Percentiles rank a stretch among this genome's conserved stretches.
Evolutionary conservation across 2,113 vertebrate species (phyloP).

Genomic region (Dendropsophus ebraccatus): DNA sequence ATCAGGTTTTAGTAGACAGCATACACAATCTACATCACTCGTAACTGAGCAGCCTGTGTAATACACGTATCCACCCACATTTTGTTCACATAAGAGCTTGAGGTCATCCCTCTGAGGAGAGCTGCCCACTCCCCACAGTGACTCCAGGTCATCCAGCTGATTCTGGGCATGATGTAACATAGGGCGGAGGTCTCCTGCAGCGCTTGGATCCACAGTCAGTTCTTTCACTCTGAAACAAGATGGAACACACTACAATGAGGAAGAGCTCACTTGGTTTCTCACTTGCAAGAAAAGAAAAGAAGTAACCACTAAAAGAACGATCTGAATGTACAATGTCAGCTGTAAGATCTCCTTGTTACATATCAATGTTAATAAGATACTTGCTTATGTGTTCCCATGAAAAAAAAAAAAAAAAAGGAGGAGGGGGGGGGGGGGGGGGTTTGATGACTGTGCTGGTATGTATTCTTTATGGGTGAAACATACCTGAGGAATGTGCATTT

Average conservation of each 20-base stretch:
- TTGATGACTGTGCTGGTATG: too few relatives aligned
- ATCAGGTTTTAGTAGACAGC: not conserved
- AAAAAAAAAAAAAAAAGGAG: too few relatives aligned
- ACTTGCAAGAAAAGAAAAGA: not conserved
- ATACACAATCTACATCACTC: not conserved
- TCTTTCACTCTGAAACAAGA: conserved; percentile 84
- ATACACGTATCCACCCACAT: conserved; percentile 78
- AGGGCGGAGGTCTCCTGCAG: conserved; percentile 76
- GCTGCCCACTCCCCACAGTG: conserved; percentile 95
- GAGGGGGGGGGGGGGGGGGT: too few relatives aligned
- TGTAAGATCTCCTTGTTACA: conserved; percentile 68
- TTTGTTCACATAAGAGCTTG: conserved; percentile 98
- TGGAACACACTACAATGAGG: not conserved
- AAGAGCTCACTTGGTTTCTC: not conserved
- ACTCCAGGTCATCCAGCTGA: conserved; percentile 92
- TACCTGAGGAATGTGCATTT: too few relatives aligned
- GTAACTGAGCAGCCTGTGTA: not conserved
- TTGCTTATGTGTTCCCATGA: too few relatives aligned
- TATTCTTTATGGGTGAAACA: too few relatives aligned
- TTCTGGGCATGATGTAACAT: conserved; percentile 79
- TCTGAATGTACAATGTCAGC: conserved; percentile 65
- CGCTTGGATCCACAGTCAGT: conserved; percentile 77
- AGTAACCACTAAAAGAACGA: conserved; percentile 46
- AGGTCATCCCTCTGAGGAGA: conserved; percentile 97
- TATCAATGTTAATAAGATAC: not conserved